Conservation (phyloP, 2,797 vertebrate species). For the Leontocebus nigricollis region DNA sequence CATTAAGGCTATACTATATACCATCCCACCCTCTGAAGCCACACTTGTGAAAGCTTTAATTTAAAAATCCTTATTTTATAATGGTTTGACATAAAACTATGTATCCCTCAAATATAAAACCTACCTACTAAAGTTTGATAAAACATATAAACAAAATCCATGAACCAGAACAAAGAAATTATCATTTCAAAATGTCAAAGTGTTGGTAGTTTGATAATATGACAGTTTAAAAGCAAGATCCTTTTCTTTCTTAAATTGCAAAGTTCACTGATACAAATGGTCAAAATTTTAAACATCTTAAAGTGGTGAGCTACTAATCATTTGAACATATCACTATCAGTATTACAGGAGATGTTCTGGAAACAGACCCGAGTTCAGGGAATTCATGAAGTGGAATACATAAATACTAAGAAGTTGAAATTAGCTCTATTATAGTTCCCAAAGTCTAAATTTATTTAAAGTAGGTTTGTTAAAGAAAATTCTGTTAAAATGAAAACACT, state of each 20-base stretch:
- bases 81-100: not conserved
- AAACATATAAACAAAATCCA: not conserved
- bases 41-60: not conserved
- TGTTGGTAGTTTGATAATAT: not conserved
- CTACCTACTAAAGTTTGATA: not conserved
- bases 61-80: not conserved
- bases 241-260: not conserved
- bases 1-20: not conserved
- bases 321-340: not conserved
- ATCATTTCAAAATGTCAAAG: conserved; percentile 30
- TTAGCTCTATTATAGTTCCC: not conserved
- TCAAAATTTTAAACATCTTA: not conserved
- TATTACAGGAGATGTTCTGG: not conserved
- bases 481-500: not conserved
- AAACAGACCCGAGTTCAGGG: not conserved
- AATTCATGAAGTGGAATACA: not conserved
- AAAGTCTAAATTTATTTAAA: not conserved
- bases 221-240: not conserved
- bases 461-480: not conserved
- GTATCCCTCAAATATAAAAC: conserved; percentile 17
- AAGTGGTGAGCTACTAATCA: not conserved
- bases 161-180: not conserved
- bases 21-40: not conserved
- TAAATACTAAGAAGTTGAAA: not conserved
- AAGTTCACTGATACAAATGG: not conserved